Evolutionary conservation across 1,140 invertebrate genomes (phyloP).

Genomic region (Papilio xuthus): DNA sequence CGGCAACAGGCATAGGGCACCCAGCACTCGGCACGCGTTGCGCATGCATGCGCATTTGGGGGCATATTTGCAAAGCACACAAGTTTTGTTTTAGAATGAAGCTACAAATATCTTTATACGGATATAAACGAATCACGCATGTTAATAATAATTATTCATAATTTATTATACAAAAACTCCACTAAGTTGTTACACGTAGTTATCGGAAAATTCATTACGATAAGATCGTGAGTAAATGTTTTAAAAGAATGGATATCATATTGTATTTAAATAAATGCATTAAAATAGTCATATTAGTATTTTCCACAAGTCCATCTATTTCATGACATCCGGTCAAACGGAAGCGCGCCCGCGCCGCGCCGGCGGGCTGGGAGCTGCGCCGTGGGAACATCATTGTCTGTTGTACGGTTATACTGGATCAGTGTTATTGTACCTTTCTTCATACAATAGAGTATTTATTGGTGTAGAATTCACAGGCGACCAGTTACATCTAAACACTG

Average conservation of each 20-base stretch:
- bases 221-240: not conserved
- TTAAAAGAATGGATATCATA: not conserved
- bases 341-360: not conserved
- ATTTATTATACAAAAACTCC: too few relatives aligned
- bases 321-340: not conserved
- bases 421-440: not conserved
- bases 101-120: too few relatives aligned
- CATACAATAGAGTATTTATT: conserved; percentile 15
- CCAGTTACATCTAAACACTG: not conserved
- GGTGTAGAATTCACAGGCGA: not conserved
- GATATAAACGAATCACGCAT: too few relatives aligned
- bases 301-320: not conserved
- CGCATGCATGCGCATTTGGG: too few relatives aligned
- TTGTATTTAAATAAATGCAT: not conserved
- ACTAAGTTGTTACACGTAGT: too few relatives aligned
- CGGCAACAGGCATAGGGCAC: too few relatives aligned
- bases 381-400: not conserved
- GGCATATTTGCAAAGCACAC: too few relatives aligned
- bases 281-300: not conserved
- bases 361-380: not conserved
- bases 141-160: too few relatives aligned
- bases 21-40: too few relatives aligned
- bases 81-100: too few relatives aligned
- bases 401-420: not conserved
- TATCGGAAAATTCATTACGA: not conserved